Evolutionary conservation across 2,113 vertebrate species (phyloP), one percentile per base, ranked within the genome.

Genomic region (Istiophorus platypterus): DNA sequence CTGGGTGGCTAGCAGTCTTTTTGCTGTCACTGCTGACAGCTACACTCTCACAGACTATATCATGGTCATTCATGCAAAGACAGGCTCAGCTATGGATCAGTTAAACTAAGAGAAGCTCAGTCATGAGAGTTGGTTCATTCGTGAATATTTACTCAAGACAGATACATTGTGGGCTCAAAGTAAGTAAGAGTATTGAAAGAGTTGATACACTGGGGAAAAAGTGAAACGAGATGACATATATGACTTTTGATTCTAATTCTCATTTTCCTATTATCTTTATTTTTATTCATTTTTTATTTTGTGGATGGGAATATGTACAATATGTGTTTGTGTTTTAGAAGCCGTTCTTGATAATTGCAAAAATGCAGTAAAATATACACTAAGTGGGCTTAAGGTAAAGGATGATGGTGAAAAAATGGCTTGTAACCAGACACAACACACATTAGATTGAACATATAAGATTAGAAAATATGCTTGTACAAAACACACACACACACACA

Each of bases 11-110:
- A 76, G 80, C 81, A 81, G 85, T 80, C 74, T 57, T 77, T 74
- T 51, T 62, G 27, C 69, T 88, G 67, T 87, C 65, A 27, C 72
- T 71, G 59, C 71, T 85, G 82, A 89, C 78, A 82, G 85, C 82
- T 82, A 80, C 78, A 81, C 75, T 82, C 76, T 64, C 84, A 71
- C 88, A 82, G 57, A 73, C 78, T 84, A 80, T 72, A 86, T 89
- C 78, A 81, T 89, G 86, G 58, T 88, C 78, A 88, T 84, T 85
- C 88, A 92, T 86, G 85, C 87, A 90, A 72, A 87, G 80, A 87
- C 61, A 58, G 85, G 84, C 77, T 92, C 76, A 63, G 62, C 82
- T 84, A 54, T 87, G 89, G 84, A 88, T 91, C 90, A 89, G 69
- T 73, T 45, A 58, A 57, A 82, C 78, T 76, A 59, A 67, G 57